Evolutionary conservation across 1,140 invertebrate genomes (phyloP), one percentile per base, ranked within the genome.

Genomic region (Adoxophyes honmai): DNA sequence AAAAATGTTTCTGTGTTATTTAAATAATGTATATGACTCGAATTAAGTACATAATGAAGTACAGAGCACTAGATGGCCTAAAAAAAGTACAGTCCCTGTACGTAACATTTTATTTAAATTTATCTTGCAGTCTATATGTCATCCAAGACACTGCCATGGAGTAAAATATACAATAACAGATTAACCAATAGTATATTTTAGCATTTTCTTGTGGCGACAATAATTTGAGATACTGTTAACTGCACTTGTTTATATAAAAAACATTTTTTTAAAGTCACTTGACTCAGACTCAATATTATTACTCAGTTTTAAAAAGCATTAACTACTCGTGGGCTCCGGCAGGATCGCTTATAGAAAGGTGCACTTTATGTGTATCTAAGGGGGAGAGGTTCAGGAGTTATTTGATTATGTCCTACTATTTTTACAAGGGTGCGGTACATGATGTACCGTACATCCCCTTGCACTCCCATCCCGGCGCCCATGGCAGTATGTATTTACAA

Each of bases 141-240:
- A 35, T 28, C 2, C 21, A 14, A 53, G 34, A 53, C 42, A 48
- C 42, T 48, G 42, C 42, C 42, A 48, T 33, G 21, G 0, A 44
- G 21, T 48, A 48, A 33, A 48, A 21, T 28, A 44, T 44, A 21
- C 10, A 44, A 28, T 11, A 21, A 11, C 8, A 33, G 0, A 21
- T 28, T 28, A 28, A 28, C 6, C 42, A 48, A 28, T 44, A 38
- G 4, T 38, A 11, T 9, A 33, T 28, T 48, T n/a, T 44, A 11
- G 1, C n/a, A 28, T 48, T 48, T 28, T 33, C 33, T 62, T 36
- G 56, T 54, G 58, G 13, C 36, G 62, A 60, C 62, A 55, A 64
- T 64, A 60, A 64, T 64, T 60, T 60, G 28, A 60, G 51, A 62
- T 28, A 1, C 16, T 36, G 9, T 34, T 9, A 4, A 36, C 8